A percentile compares a stretch with the other conserved stretches of the same genome.
Evolutionary conservation across 2,797 vertebrate genomes (phyloP).

Genomic region (Periophthalmus magnuspinnatus): DNA sequence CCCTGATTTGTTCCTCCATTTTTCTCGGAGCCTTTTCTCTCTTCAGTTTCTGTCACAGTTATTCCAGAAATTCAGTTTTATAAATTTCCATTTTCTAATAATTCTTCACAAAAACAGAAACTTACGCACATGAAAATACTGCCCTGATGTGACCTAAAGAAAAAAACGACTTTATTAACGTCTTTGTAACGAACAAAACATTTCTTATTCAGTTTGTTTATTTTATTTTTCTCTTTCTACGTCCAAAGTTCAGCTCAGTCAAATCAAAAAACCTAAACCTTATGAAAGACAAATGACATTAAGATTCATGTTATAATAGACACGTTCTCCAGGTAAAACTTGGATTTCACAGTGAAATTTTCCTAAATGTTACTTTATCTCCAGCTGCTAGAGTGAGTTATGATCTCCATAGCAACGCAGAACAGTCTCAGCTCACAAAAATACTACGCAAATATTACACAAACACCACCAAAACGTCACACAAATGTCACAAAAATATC

Average conservation of each 20-base stretch:
- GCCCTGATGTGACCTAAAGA: neutral
- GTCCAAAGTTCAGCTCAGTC: no score
- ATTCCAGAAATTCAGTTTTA: constrained; percentile 6
- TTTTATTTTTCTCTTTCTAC: neutral
- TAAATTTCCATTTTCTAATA: neutral
- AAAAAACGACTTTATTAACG: neutral
- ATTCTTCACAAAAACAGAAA: neutral
- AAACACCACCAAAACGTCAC: no score
- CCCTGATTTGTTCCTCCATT: constrained; percentile 38
- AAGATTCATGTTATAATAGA: neutral
- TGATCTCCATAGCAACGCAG: neutral
- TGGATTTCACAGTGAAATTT: constrained; percentile 4
- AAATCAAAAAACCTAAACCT: neutral
- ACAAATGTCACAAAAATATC: no score
- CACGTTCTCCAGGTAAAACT: neutral
- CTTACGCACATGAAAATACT: neutral
- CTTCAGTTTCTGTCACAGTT: constrained; percentile 25
- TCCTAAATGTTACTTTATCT: constrained; percentile 12
- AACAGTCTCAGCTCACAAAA: neutral
- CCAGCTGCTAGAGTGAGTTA: constrained; percentile 3
- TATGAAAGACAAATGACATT: constrained; percentile 4
- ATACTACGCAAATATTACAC: no score
- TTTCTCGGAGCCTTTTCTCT: constrained; percentile 30
- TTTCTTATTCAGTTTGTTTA: neutral
- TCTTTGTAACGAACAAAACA: neutral